Base-by-base conservation (phyloP, 2,113 vertebrate genomes). In the Gila orcuttii region DNA sequence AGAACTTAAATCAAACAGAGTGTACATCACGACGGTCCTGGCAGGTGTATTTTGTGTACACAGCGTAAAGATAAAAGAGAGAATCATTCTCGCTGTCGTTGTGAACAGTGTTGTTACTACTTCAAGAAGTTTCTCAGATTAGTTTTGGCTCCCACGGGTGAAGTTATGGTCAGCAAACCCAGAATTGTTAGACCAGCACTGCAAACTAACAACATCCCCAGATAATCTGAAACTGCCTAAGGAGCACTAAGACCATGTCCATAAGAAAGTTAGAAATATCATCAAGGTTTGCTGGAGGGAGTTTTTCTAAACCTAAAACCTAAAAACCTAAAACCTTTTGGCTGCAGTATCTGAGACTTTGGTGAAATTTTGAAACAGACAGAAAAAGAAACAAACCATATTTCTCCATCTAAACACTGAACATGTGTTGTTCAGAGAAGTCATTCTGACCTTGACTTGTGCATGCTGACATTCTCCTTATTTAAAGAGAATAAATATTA, bases 141-240 rank as follows among this genome's bases (percentile, higher is more conserved):
- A 36, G 19, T 83, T 83, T 83, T 73, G 11, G 6, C 68, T 83
- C 50, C 81, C 81, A 83, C 66, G 73, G 66, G 81, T 83, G 66
- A 83, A 83, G 81, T 83, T 83, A 73, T n/a, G 47, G 81, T 83
- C 81, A 83, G 81, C 81, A 83, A 83, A 71, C 66, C 23, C 33
- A 42, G 23, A 68, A 55, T 31, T 36, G 64, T 50, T 50, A n/a
- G 80, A 36, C 66, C 31, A 19, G 66, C 31, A 39, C 45, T 23
- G 50, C 23, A 83, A 73, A 83, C 81, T 73, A 83, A 73, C 81
- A 83, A 83, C 81, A 83, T 83, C 81, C 81, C 81, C 81, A 83
- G 81, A 71, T 83, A 83, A 71, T 73, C 50, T 25, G 23, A 83
- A 73, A 83, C 50, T 42, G 81, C 45, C 81, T 73, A 25, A 73